Base-by-base conservation (phyloP, 2,113 vertebrate genomes). In the Rhabdomys dilectus region DNA sequence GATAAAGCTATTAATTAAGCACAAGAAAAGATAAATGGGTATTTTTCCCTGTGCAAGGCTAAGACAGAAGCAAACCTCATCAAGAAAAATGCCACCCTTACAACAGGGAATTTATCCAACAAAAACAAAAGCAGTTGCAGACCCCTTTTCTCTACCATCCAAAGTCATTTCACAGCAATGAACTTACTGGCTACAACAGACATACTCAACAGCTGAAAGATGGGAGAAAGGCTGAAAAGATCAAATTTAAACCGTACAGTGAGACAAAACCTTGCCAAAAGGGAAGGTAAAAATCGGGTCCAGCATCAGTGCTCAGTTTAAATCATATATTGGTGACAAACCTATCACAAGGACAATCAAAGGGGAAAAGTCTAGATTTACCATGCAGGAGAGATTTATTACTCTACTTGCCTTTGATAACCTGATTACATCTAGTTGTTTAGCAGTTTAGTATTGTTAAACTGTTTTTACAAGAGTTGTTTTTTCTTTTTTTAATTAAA, bases 381-480 rank as follows among this genome's bases (percentile, higher is more conserved):
- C 98, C 99, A 99, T 99, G 99, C 99, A 99, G 98, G 98, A 99
- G 98, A 99, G 98, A 98, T 98, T 99, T 99, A 98, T 99, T 99
- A 99, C 98, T 99, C 98, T 99, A 99, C 99, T 99, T 98, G 99
- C 98, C 98, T 99, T 98, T 99, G 98, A 99, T 98, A 99, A 99
- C 98, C 99, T 99, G 99, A 99, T 99, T 99, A 99, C 98, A 99
- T 98, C 99, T 99, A 99, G 98, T 98, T 98, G 98, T 99, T 98
- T 98, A 99, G 98, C 98, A 98, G 99, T 99, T 99, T 99, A 99
- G 99, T 99, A 99, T 97, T 98, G 99, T 99, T 99, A 99, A 99
- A 99, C 98, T 98, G 98, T 98, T 98, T 98, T 98, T 98, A 98
- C 98, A 97, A 98, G 98, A 98, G 98, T 98, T 97, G 45, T 98